Evolutionary conservation across 1,140 invertebrate genomes (phyloP).

Genomic region (Eurosta solidaginis): DNA sequence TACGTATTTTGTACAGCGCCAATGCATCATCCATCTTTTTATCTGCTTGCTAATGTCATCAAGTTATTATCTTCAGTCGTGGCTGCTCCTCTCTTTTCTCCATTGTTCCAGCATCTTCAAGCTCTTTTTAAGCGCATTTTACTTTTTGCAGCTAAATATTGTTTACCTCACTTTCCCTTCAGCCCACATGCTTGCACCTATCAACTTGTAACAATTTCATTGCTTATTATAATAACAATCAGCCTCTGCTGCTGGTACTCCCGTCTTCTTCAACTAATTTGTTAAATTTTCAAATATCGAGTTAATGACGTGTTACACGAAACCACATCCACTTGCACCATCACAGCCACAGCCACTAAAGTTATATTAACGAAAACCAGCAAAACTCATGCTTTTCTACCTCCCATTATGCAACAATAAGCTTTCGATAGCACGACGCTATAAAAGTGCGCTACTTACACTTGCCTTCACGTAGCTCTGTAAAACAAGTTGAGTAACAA

Average conservation of each 20-base stretch:
- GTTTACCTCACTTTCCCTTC: not conserved
- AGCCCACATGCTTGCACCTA: not conserved
- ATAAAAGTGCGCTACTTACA: not conserved
- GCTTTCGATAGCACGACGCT: not conserved
- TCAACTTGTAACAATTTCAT: not conserved
- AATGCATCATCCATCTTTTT: too few relatives aligned
- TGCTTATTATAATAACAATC: not conserved
- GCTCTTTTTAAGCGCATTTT: too few relatives aligned
- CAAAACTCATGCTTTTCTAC: not conserved
- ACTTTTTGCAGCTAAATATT: not conserved
- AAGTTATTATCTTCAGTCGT: too few relatives aligned
- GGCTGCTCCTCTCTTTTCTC: too few relatives aligned
- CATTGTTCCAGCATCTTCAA: too few relatives aligned
- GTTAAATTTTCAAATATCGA: not conserved
- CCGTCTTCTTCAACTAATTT: constrained; percentile 3
- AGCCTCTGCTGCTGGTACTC: not conserved
- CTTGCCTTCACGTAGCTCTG: not conserved
- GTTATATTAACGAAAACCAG: not conserved
- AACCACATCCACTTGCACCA: too few relatives aligned
- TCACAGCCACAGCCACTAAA: not conserved
- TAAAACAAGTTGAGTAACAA: not conserved
- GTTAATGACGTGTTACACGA: not conserved
- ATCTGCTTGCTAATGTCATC: too few relatives aligned
- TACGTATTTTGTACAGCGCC: too few relatives aligned
- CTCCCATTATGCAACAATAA: not conserved